Evolutionary conservation across 1,140 invertebrate genomes (phyloP).

Genomic region (Ylistrum balloti): DNA sequence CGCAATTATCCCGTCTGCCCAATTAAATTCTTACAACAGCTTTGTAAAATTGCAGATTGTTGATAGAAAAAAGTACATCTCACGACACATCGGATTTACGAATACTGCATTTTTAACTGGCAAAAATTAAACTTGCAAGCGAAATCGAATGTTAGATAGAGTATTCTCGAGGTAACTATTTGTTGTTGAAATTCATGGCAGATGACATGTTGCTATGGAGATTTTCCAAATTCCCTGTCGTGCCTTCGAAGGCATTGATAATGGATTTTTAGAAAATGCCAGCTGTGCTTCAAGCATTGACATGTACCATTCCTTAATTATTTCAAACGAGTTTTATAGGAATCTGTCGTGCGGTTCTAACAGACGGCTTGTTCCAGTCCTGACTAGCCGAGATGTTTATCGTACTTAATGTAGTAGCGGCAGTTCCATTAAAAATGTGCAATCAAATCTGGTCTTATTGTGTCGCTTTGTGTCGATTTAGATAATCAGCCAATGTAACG

Average conservation of each 20-base stretch:
- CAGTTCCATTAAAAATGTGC: neutral
- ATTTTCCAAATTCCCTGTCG: conserved; percentile 8
- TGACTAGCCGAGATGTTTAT: neutral
- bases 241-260: conserved; percentile 1
- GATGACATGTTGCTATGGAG: conserved; percentile 32
- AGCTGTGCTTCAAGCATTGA: neutral
- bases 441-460: conserved; percentile 5
- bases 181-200: neutral
- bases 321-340: conserved; percentile 35
- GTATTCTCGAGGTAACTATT: neutral
- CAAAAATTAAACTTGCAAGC: neutral
- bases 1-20: neutral
- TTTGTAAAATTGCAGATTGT: neutral
- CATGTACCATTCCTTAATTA: conserved; percentile 34
- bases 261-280: conserved; percentile 26
- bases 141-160: neutral
- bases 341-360: neutral
- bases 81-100: neutral
- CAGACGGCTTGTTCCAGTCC: neutral
- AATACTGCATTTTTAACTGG: neutral
- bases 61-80: neutral
- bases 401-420: neutral
- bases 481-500: neutral
- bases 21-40: neutral
- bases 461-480: conserved; percentile 8